phyloP scores from a whole-genome alignment of 2,113 vertebrate genomes.

The Melanerpes formicivorus region DNA sequence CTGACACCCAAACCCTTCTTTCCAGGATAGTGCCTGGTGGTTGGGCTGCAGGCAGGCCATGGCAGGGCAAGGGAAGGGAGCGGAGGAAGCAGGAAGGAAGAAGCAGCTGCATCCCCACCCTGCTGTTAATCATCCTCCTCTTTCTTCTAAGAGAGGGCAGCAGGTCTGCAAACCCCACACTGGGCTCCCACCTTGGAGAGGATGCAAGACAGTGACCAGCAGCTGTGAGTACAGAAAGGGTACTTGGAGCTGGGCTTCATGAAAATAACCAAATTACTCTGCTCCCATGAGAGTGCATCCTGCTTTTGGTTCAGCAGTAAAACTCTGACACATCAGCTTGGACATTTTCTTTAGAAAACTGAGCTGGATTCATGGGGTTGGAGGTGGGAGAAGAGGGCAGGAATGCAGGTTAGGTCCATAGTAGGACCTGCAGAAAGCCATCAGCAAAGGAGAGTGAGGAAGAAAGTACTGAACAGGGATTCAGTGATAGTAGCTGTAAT shows the following conservation, averaged over 20 bases:
- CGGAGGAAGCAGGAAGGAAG: constrained; percentile 62
- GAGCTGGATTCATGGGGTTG: not conserved
- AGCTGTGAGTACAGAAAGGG: not conserved
- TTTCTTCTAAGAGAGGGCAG: not conserved
- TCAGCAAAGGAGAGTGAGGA: not conserved
- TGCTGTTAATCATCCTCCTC: constrained; percentile 11
- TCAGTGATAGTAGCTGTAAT: not conserved
- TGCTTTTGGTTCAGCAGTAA: not conserved
- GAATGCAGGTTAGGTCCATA: not conserved
- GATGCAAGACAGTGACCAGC: not conserved
- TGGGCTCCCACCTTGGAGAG: not conserved
- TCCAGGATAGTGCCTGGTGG: not conserved
- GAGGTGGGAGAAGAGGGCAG: not conserved
- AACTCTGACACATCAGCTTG: not conserved
- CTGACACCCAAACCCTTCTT: not conserved
- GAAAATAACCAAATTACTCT: not conserved
- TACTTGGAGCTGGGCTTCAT: rapidly evolving
- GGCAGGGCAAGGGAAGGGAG: constrained; percentile 21
- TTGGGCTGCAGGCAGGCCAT: not conserved
- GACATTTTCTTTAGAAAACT: not conserved
- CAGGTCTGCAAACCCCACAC: not conserved
- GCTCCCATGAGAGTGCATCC: not conserved
- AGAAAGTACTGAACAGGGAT: not conserved
- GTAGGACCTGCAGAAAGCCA: not conserved
- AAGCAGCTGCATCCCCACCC: constrained; percentile 10